Evolutionary conservation across 2,888 invertebrate genomes (phyloP).

Genomic region (Elmis aenea): DNA sequence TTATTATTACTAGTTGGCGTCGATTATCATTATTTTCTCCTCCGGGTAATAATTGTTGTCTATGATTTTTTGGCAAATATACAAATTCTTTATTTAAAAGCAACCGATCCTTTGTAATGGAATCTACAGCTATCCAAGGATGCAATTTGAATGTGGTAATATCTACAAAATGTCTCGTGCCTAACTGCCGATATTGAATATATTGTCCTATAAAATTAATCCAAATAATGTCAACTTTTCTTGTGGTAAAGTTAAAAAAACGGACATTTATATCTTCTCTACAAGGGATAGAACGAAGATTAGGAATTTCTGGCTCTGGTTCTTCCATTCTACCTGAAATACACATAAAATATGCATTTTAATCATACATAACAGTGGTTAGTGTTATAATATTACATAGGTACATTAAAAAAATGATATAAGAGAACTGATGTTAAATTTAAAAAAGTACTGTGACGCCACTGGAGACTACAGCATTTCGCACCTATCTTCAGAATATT

Average conservation of each 20-base stretch:
- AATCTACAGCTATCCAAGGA: conserved; percentile 79
- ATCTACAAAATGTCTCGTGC: conserved; percentile 51
- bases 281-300: conserved; percentile 47
- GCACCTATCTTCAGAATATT: too few species aligned
- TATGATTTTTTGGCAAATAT: conserved; percentile 49
- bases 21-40: conserved; percentile 19
- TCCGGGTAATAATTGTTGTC: not conserved
- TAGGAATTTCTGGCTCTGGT: too few species aligned
- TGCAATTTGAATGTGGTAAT: conserved; percentile 75
- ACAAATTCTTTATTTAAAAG: conserved; percentile 51
- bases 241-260: conserved; percentile 57
- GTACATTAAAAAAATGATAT: too few species aligned
- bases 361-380: too few species aligned
- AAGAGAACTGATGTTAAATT: too few species aligned
- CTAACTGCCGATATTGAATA: conserved; percentile 57
- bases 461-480: too few species aligned
- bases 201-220: conserved; percentile 65
- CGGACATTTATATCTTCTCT: conserved; percentile 50
- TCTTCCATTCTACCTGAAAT: too few species aligned
- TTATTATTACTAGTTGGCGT: conserved; percentile 50
- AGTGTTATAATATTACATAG: too few species aligned
- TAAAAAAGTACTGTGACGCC: too few species aligned
- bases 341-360: too few species aligned
- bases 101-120: conserved; percentile 61
- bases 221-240: conserved; percentile 64